A percentile compares a stretch with the other conserved stretches of the same genome.
Evolutionary conservation across 1,140 invertebrate species (phyloP).

Genomic region (Gryllus bimaculatus): DNA sequence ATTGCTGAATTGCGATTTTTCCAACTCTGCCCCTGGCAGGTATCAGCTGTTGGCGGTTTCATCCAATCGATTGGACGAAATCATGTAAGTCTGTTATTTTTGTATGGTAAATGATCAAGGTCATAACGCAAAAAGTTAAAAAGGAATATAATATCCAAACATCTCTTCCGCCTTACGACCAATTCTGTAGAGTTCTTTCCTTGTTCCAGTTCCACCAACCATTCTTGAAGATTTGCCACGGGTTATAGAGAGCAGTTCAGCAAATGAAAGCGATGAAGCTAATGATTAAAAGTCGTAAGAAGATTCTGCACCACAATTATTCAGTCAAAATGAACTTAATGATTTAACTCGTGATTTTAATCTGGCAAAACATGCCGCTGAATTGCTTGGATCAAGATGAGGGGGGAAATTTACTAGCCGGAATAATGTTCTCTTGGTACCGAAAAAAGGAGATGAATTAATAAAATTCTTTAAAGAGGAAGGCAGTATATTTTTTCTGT

Average conservation of each 20-base stretch:
- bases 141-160: neutral
- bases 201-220: neutral
- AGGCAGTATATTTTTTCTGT: no score
- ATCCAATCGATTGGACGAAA: no score
- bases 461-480: no score
- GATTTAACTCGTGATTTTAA: no score
- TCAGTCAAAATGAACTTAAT: neutral
- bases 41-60: no score
- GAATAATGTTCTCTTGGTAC: no score
- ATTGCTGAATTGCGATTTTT: no score
- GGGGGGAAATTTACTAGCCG: no score
- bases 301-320: neutral
- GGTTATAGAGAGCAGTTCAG: neutral
- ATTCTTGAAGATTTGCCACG: neutral
- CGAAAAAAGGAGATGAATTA: no score
- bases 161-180: neutral
- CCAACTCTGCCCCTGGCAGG: no score
- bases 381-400: no score
- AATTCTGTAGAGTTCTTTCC: neutral
- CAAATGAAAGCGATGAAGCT: neutral
- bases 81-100: neutral
- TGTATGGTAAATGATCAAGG: neutral
- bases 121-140: neutral
- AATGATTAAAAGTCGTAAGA: neutral
- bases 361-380: no score